Evolutionary conservation across 1,140 invertebrate genomes (phyloP).

Genomic region (Philopotamus ludificatus): DNA sequence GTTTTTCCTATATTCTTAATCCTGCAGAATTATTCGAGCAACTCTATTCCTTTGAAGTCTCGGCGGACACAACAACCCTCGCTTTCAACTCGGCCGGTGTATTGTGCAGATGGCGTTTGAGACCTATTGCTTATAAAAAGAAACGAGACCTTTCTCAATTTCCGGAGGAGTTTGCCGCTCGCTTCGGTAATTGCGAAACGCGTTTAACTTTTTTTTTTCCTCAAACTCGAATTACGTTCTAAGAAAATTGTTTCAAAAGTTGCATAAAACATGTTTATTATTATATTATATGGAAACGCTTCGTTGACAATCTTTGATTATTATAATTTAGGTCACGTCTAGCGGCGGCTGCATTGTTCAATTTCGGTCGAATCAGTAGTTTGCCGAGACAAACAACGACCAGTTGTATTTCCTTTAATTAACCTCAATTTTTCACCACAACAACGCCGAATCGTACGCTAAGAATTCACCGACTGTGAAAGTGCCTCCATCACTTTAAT

Average conservation of each 20-base stretch:
- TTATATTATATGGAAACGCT: too few species aligned
- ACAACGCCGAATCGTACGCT: background rate
- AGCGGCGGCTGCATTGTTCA: background rate
- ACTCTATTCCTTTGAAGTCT: background rate
- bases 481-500: background rate
- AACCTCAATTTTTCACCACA: background rate
- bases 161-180: too few species aligned
- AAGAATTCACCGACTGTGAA: background rate
- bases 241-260: too few species aligned
- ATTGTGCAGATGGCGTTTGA: background rate
- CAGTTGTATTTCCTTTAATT: background rate
- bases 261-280: too few species aligned
- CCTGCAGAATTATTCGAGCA: background rate
- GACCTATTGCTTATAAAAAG: background rate
- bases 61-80: background rate
- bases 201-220: too few species aligned
- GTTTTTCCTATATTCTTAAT: constrained; percentile 10
- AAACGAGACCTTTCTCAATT: background rate
- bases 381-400: too few species aligned
- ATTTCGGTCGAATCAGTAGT: too few species aligned
- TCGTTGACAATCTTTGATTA: too few species aligned
- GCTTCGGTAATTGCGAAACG: too few species aligned
- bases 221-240: too few species aligned
- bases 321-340: too few species aligned
- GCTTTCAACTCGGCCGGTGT: background rate